phyloP scores from a whole-genome alignment of 1,140 invertebrate species.

The Chrysoperla carnea region DNA sequence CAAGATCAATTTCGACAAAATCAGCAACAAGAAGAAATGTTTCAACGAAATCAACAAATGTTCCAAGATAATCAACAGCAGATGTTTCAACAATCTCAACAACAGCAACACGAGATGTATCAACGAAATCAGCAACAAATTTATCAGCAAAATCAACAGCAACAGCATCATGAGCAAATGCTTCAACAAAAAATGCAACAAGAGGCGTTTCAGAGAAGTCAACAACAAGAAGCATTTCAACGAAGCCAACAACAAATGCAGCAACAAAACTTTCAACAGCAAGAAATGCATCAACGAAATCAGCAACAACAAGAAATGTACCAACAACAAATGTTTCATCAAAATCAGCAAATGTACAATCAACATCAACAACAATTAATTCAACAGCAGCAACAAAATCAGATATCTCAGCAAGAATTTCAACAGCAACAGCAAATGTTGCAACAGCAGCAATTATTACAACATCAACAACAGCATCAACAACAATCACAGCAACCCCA shows the following conservation, averaged over 20 bases:
- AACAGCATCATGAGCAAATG: slow-evolving; percentile 9
- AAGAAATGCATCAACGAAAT: slow-evolving; percentile 8
- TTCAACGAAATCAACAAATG: slow-evolving; percentile 9
- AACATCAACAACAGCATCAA: slow-evolving; percentile 2
- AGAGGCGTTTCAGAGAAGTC: not conserved
- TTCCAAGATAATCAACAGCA: too few relatives aligned
- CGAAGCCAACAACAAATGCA: slow-evolving; percentile 4
- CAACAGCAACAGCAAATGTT: not conserved
- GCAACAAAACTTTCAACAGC: slow-evolving; percentile 8
- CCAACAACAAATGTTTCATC: not conserved
- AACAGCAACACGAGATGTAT: slow-evolving; percentile 8
- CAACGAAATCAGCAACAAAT: slow-evolving; percentile 7
- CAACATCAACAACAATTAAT: slow-evolving; percentile 5
- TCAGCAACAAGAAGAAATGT: slow-evolving; percentile 15
- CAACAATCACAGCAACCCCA: slow-evolving; percentile 6
- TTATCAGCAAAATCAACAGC: slow-evolving; percentile 7
- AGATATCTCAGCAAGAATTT: slow-evolving; percentile 10
- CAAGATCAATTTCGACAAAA: slow-evolving; percentile 28
- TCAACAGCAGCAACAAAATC: slow-evolving; percentile 16
- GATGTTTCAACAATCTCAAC: slow-evolving; percentile 7
- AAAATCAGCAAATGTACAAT: slow-evolving; percentile 9
- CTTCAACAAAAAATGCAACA: slow-evolving; percentile 4
- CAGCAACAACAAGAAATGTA: slow-evolving; percentile 1
- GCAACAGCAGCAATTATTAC: not conserved
- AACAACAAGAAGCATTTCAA: slow-evolving; percentile 9